Percentiles rank a stretch among this genome's conserved stretches.
Evolutionary conservation across 2,797 vertebrate genomes (phyloP).

Genomic region (Sebastolobus alascanus): DNA sequence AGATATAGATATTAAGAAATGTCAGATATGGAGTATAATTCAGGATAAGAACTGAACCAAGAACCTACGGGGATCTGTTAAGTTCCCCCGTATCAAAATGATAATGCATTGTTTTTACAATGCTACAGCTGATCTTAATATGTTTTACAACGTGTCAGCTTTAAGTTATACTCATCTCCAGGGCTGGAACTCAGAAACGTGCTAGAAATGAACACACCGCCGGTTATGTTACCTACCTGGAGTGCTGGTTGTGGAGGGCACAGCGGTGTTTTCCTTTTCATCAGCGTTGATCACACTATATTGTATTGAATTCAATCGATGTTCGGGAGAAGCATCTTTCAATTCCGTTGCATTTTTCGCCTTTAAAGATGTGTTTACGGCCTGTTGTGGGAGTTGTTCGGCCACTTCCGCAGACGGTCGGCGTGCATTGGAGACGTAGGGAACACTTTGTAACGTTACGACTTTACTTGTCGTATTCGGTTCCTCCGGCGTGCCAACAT

Average conservation of each 20-base stretch:
- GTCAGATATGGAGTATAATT: too few relatives aligned
- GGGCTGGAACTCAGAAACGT: not conserved
- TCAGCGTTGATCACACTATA: not conserved
- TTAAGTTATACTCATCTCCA: not conserved
- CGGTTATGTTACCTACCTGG: constrained; percentile 34
- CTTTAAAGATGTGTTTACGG: not conserved
- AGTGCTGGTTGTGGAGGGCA: not conserved
- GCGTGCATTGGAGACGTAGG: constrained; percentile 23
- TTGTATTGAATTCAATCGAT: not conserved
- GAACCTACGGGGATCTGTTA: not conserved
- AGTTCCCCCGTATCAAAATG: not conserved
- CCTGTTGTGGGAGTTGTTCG: constrained; percentile 1
- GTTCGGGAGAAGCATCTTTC: not conserved
- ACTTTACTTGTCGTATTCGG: not conserved
- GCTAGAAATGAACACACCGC: too few relatives aligned
- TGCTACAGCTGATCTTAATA: too few relatives aligned
- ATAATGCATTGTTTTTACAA: not conserved
- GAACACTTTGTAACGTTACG: constrained; percentile 22
- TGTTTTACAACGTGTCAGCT: not conserved
- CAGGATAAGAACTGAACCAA: too few relatives aligned
- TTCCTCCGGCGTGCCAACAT: not conserved
- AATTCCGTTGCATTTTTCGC: not conserved
- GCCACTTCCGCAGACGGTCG: constrained; percentile 14
- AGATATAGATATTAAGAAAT: too few relatives aligned
- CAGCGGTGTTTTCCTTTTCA: constrained; percentile 64